Evolutionary conservation across 2,113 vertebrate genomes (phyloP), one percentile per base, ranked within the genome.

Genomic region (Serinus canaria): DNA sequence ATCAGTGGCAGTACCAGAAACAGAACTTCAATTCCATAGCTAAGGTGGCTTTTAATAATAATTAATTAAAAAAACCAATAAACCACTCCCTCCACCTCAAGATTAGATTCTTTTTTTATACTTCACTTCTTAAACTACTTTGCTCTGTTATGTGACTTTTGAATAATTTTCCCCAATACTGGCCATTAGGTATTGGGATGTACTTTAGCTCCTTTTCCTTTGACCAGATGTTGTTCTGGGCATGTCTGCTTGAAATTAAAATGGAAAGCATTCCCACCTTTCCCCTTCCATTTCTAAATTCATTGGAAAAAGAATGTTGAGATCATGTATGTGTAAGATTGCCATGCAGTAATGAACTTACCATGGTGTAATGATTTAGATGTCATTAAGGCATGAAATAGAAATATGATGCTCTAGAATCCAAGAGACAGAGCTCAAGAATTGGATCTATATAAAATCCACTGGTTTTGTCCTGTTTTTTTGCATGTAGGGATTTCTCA

Each of bases 371-470:
- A 90, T 64, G 70, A 77, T 81, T 68, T 87, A 81, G 49, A 64
- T 52, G 37, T 30, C 35, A 39, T 76, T 89, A 95, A 92, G 78
- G 56, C 52, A 83, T 60, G 72, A 93, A 96, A 95, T 95, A 58
- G 10, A 83, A 93, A 76, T 89, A 94, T 0, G 7, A 62, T 69
- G 56, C 35, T 90, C 39, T 85, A n/a, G 87, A 90, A 82, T 74
- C 73, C 59, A 92, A 89, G 63, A 82, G n/a, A 37, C 37, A 67
- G 78, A 74, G 17, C 27, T 92, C 52, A 60, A 76, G 27, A 60
- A 69, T 85, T 41, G 8, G 13, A 87, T 49, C 25, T 74, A 35
- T 68, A 85, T 90, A 49, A 93, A 91, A 92, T 63, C 27, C 31
- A 75, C 52, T 83, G 3, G 49, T 92, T 86, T 90, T 87, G 33